phyloP scores from a whole-genome alignment of 2,888 invertebrate species.

The Bhutanitis thaidina region DNA sequence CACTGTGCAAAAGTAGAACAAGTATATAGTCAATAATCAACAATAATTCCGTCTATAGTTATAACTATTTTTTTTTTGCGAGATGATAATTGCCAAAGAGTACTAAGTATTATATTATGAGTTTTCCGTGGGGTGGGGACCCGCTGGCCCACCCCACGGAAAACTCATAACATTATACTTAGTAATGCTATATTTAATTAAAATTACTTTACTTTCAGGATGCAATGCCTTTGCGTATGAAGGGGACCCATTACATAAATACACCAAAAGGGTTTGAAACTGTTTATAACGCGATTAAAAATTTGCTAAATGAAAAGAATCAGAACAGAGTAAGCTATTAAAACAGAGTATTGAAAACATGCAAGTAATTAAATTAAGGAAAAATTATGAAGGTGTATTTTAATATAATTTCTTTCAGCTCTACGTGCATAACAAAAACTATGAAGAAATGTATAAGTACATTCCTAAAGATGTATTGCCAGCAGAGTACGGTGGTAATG shows the following conservation, averaged over 20 bases:
- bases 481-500: conserved; percentile 79
- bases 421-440: conserved; percentile 62
- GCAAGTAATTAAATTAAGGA: not conserved
- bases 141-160: too few species aligned
- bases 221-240: conserved; percentile 78
- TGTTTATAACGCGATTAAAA: conserved; percentile 71
- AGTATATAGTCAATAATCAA: too few species aligned
- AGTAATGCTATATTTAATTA: too few species aligned
- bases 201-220: conserved; percentile 70
- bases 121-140: too few species aligned
- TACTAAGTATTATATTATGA: too few species aligned
- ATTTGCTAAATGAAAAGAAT: conserved; percentile 79
- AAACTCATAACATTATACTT: too few species aligned
- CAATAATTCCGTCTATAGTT: too few species aligned
- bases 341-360: not conserved
- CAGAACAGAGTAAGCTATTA: conserved; percentile 68
- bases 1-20: too few species aligned
- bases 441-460: conserved; percentile 65
- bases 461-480: conserved; percentile 75
- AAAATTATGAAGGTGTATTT: not conserved
- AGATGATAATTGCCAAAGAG: too few species aligned
- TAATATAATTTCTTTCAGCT: conserved; percentile 45
- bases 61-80: too few species aligned
- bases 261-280: conserved; percentile 78
- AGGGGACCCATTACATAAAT: conserved; percentile 80